Base-by-base conservation (phyloP, 2,113 vertebrate genomes). In the Pterocles burchelli region DNA sequence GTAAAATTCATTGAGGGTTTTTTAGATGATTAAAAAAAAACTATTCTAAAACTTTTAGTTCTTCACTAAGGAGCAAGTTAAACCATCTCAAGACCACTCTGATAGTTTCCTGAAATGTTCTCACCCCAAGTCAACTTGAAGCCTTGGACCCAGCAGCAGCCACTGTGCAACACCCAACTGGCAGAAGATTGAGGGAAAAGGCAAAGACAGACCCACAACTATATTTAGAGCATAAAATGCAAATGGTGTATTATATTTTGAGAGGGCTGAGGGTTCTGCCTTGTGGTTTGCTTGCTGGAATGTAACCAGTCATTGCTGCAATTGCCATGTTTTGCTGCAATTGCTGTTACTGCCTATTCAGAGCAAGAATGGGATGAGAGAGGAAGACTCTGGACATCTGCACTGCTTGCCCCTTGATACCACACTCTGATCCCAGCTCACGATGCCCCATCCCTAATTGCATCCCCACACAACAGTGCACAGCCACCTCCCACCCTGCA, bases 361-460 rank as follows among this genome's bases (percentile, higher is more conserved):
- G 12, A 62, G 31, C 20, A n/a, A 43, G 34, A 26, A 36, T 1
- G 13, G 10, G 22, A 59, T 13, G 29, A n/a, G 25, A 34, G 12
- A 34, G 9, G n/a, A 34, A 31, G 25, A 15, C 49, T 7, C 6
- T 4, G 28, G 49, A 38, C 29, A 29, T 15, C 13, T 15, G 33
- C 48, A 13, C 61, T 9, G n/a, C 62, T 9, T 19, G 38, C 10
- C 46, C 24, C 77, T n/a, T 8, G 26, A 28, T 6, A 26, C 36
- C 25, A 10, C 1, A 3, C 55, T 43, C 25, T 6, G 22, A 29
- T 17, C 45, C 46, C 45, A 66, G 4, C 59, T 46, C 51, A 28
- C 2, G 1, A 20, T n/a, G 52, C 19, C 28, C 28, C 7, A 13
- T 9, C 25, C 55, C 43, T 31, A 13, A 28, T 16, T 2, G 2